Conservation (phyloP, 2,888 invertebrate species). For the Iselma pallidipennis region DNA sequence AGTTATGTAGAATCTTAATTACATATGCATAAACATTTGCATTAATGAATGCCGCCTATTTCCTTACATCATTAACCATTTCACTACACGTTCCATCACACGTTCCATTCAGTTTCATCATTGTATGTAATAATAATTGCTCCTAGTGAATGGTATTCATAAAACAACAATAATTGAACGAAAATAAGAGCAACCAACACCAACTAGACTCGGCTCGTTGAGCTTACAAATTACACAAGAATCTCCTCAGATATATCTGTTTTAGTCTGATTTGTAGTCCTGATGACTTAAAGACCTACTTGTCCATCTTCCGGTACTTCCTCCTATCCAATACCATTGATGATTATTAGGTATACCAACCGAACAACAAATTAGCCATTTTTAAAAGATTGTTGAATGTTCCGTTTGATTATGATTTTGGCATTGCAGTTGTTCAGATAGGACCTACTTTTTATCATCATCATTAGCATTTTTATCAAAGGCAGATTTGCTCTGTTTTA, state of each 20-base stretch:
- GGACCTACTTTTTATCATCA: too few relatives aligned
- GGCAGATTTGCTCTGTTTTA: not conserved
- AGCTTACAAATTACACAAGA: not conserved
- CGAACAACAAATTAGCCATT: too few relatives aligned
- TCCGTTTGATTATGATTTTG: too few relatives aligned
- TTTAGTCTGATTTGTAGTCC: not conserved
- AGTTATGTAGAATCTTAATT: not conserved
- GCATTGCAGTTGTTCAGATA: too few relatives aligned
- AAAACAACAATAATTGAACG: constrained; percentile 1
- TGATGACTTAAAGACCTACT: not conserved
- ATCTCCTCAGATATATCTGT: not conserved
- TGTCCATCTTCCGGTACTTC: not conserved
- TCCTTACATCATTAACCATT: not conserved
- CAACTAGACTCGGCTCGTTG: not conserved
- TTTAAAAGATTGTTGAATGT: too few relatives aligned
- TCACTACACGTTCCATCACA: constrained; percentile 4
- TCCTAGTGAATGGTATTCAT: not conserved
- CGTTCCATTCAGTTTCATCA: constrained; percentile 1
- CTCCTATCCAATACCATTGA: not conserved
- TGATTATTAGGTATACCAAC: too few relatives aligned
- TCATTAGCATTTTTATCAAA: too few relatives aligned
- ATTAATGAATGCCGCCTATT: not conserved
- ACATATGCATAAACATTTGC: constrained; percentile 1
- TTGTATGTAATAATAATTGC: constrained; percentile 1
- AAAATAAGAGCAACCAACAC: not conserved